Evolutionary conservation across 1,140 invertebrate genomes (phyloP).

Genomic region (Megalopta genalis): DNA sequence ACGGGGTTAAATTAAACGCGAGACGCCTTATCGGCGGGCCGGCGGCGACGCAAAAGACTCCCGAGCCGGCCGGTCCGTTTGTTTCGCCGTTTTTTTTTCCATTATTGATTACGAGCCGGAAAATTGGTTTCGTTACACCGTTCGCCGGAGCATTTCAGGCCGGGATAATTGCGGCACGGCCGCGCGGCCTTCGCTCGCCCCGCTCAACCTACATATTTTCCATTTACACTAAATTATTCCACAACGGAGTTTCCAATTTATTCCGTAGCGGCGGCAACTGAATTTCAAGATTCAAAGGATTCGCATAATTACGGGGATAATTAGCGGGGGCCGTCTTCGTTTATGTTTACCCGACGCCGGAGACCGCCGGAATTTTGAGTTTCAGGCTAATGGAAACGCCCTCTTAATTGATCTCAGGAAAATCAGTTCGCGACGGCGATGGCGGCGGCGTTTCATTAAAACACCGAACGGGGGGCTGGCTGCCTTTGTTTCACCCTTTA

Average conservation of each 20-base stretch:
- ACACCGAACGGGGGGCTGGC: too few relatives aligned
- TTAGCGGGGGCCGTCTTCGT: background rate
- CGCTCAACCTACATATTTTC: background rate
- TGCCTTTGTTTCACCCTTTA: too few relatives aligned
- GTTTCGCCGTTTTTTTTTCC: too few relatives aligned
- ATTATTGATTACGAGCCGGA: too few relatives aligned
- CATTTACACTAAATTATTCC: background rate
- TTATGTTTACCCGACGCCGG: background rate
- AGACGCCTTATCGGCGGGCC: background rate
- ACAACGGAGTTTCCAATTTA: background rate
- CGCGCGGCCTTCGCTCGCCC: background rate
- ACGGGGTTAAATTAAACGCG: background rate
- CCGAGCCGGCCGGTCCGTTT: too few relatives aligned
- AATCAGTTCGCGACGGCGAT: background rate
- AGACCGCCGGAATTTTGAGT: constrained; percentile 9
- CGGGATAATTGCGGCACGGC: background rate
- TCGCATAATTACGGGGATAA: background rate
- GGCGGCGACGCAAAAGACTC: too few relatives aligned
- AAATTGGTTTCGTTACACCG: background rate
- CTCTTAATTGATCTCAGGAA: constrained; percentile 5
- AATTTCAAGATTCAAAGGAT: background rate
- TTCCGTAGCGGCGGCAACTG: background rate
- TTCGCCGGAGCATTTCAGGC: too few relatives aligned
- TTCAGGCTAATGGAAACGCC: constrained; percentile 8
- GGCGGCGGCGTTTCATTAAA: background rate